Base-by-base conservation (phyloP, 2,888 invertebrate species). In the Papilio gigon region DNA sequence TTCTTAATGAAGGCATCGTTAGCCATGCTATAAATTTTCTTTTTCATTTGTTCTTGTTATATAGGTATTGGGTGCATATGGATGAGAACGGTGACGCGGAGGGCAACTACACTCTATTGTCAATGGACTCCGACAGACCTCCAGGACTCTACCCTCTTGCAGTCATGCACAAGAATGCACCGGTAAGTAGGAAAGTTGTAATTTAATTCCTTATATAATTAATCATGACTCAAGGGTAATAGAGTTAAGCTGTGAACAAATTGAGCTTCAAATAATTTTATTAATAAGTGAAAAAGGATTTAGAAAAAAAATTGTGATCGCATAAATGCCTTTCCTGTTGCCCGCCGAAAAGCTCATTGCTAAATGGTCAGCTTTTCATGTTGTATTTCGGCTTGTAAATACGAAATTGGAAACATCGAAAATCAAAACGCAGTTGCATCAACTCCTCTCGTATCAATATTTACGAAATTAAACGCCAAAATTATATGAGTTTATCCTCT, bases 21-120 rank as follows among this genome's bases (percentile, higher is more conserved):
- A n/a, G n/a, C n/a, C n/a, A n/a, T n/a, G n/a, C n/a, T n/a, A n/a
- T n/a, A n/a, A n/a, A n/a, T n/a, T n/a, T n/a, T n/a, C n/a, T 3
- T 40, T n/a, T 40, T 44, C 2, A 44, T 20, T 20, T 44, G 20
- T 20, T 9, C 20, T 44, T 44, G 44, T 68, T 14, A 22, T 42
- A 71, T 83, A 97, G 98, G 50, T 98, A 97, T 85, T 95, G 96
- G 92, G 95, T 97, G n/a, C 95, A 96, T 80, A 97, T 98, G 94
- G 98, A 98, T 85, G 95, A 96, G 77, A 96, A 96, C 78, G 98
- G 97, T 0, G 98, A 98, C 81, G 97, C 98, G 0, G 97, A 97
- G 80, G 98, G 98, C 12, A 98, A 98, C 93, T 98, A 98, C 88
- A 97, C 98, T 0, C 92, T 98, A 72, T 93, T 98, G 75, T 95